Base-by-base conservation (phyloP, 2,797 vertebrate species). In the Kryptolebias ocellatus region DNA sequence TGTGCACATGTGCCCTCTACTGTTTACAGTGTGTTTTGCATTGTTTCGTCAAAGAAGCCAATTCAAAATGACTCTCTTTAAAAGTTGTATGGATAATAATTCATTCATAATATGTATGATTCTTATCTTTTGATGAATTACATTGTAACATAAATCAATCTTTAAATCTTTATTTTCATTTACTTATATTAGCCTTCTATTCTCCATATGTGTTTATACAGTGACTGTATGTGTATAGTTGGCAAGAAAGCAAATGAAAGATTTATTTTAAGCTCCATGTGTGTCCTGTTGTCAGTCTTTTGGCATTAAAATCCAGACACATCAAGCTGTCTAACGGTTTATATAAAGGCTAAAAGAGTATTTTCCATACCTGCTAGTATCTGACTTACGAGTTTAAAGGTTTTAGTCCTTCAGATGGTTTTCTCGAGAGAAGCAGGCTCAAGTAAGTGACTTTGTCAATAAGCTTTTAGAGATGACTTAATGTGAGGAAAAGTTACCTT, bases 341-440 rank as follows among this genome's bases (percentile, higher is more conserved):
- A 77, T 62, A 72, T 51, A 44, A 64, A 64, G 46, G 18, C 52
- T 59, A 31, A 72, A 81, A 70, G 67, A 80, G 79, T 72, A 78
- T 73, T 76, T 64, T 44, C 34, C 24, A 17, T 45, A 47, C 51
- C 42, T 5, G 31, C 51, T 62, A 57, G 51, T 60, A 45, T 47
- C 50, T 53, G 52, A 67, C 52, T 57, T 45, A 44, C 34, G 50
- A 51, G 37, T 63, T 73, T 42, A 61, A 52, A 58, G 29, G 47
- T 60, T 80, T 75, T 60, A 53, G 3, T 54, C 4, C n/a, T 84
- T 29, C 10, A n/a, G n/a, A 60, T 12, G 16, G 42, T 24, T 60
- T 46, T 62, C 20, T 24, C 20, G 20, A 24, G 50, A 62, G 61
- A 60, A 60, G 53, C 60, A 64, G 3, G 61, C 37, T 58, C 31